Conservation (phyloP, 2,888 invertebrate genomes). For the Epirrhoe alternata region DNA sequence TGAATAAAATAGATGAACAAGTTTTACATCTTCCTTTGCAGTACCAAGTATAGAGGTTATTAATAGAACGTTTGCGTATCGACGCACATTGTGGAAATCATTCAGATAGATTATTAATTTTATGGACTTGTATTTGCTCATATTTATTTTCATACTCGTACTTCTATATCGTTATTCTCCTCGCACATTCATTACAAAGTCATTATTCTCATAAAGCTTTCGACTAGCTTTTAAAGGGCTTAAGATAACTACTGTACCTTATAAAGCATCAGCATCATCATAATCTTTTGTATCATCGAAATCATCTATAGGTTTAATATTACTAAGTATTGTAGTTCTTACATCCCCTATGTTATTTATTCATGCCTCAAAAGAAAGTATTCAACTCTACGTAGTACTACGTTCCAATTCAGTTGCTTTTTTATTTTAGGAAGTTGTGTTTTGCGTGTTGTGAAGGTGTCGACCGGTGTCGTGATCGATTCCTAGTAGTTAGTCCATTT, state of each 20-base stretch:
- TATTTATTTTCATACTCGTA: not conserved
- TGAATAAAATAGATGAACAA: conserved; percentile 14
- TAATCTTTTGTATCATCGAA: not conserved
- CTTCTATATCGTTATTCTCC: not conserved
- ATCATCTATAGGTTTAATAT: too few species aligned
- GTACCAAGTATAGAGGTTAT: conserved; percentile 15
- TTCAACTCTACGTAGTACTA: too few species aligned
- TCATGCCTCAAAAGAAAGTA: too few species aligned
- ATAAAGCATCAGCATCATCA: not conserved
- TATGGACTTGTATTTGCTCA: conserved; percentile 1
- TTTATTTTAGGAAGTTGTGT: conserved; percentile 51
- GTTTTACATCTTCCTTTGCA: conserved; percentile 17
- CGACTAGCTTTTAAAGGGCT: not conserved
- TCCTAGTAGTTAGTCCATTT: conserved; percentile 53
- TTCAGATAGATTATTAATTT: conserved; percentile 11
- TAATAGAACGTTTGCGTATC: conserved; percentile 10
- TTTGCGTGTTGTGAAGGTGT: conserved; percentile 51
- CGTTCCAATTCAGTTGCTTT: conserved; percentile 46
- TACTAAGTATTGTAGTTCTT: too few species aligned
- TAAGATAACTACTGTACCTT: not conserved
- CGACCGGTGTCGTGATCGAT: conserved; percentile 57
- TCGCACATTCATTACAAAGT: conserved; percentile 1
- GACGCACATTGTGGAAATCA: conserved; percentile 14
- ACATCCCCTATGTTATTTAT: too few species aligned
- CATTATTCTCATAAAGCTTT: conserved; percentile 1